These are phyloP conservation scores for Lampris megalopsis DNA, from an alignment of 2,113 vertebrate genomes.

Conservation along the genomic window DNA sequence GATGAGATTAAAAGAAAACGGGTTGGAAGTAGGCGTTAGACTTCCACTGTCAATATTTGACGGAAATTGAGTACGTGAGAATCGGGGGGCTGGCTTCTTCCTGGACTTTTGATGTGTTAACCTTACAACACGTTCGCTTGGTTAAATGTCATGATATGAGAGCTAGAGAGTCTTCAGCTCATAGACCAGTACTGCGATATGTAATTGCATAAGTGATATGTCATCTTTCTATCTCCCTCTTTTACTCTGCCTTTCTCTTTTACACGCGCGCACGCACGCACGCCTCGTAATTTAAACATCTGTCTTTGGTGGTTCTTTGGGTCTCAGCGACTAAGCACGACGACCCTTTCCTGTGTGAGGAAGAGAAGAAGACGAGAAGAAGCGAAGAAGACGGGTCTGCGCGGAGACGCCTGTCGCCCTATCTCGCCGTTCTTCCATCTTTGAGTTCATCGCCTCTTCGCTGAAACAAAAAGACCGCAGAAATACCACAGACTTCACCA, in stretches of 20 bases:
- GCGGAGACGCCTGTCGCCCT: slow-evolving; percentile 65
- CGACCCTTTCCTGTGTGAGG: slow-evolving; percentile 76
- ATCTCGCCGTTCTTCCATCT: slow-evolving; percentile 55
- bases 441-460: slow-evolving; percentile 72
- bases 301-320: slow-evolving; percentile 60
- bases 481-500: slow-evolving; percentile 77
- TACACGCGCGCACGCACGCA: slow-evolving; percentile 7
- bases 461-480: slow-evolving; percentile 84
- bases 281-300: slow-evolving; percentile 53
- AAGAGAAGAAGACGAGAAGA: slow-evolving; percentile 33
- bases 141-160: no score
- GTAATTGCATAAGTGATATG: not conserved
- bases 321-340: slow-evolving; percentile 46
- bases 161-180: no score
- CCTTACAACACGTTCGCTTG: slow-evolving; percentile 52
- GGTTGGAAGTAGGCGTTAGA: slow-evolving; percentile 51
- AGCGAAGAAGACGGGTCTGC: slow-evolving; percentile 19
- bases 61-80: slow-evolving; percentile 69
- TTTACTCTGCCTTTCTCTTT: not conserved
- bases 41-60: slow-evolving; percentile 64
- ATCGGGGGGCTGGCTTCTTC: slow-evolving; percentile 46
- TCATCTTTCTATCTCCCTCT: not conserved
- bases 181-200: no score
- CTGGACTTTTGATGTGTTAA: slow-evolving; percentile 58
- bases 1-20: slow-evolving; percentile 2